phyloP scores from a whole-genome alignment of 2,888 invertebrate genomes.

The Acrobasis repandana region DNA sequence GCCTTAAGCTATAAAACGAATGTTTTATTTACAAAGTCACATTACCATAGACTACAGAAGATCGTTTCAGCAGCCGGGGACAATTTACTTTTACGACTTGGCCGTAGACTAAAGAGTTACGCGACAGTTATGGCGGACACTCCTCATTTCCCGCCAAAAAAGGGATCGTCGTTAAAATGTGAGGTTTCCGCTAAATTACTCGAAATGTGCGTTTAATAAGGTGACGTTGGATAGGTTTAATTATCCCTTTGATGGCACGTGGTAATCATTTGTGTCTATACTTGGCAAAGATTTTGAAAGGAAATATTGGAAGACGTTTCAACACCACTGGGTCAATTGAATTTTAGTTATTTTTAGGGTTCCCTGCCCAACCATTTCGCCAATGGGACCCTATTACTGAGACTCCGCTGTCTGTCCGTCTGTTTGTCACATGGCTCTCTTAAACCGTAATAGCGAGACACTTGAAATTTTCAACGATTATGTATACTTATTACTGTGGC shows the following conservation, averaged over 20 bases:
- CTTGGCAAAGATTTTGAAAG: neutral
- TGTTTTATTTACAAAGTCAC: conserved; percentile 60
- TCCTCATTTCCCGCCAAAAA: conserved; percentile 63
- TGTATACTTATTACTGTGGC: too few species aligned
- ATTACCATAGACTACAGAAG: conserved; percentile 35
- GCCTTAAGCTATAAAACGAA: conserved; percentile 10
- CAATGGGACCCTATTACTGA: too few species aligned
- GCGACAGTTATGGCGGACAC: conserved; percentile 79
- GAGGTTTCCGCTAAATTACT: conserved; percentile 47
- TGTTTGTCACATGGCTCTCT: too few species aligned
- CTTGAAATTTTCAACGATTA: too few species aligned
- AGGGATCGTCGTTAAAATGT: conserved; percentile 36
- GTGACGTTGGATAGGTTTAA: conserved; percentile 22
- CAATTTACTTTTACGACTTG: conserved; percentile 79
- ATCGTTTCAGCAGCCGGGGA: conserved; percentile 75
- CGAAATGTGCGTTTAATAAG: conserved; percentile 33
- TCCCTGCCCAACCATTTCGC: too few species aligned
- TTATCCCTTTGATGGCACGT: conserved; percentile 24
- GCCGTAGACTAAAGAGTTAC: conserved; percentile 78
- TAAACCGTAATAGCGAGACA: too few species aligned
- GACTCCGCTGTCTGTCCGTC: too few species aligned
- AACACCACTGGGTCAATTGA: too few species aligned
- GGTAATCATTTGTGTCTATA: conserved; percentile 11
- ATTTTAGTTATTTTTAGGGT: too few species aligned
- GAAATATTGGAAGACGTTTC: too few species aligned